Base-by-base conservation (phyloP, 2,888 invertebrate genomes). In the Dugesia japonica region DNA sequence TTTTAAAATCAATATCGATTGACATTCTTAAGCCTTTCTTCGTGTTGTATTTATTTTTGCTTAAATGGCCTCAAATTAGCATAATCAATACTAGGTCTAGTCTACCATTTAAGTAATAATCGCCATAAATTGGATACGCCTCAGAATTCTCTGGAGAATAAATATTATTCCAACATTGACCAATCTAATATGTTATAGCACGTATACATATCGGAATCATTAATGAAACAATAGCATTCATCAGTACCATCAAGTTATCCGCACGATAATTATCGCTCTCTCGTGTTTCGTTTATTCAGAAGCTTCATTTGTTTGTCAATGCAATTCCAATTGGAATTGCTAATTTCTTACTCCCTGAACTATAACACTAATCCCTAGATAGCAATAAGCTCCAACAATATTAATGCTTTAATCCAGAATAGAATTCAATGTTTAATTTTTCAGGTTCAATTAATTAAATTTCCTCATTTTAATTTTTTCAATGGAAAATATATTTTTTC, bases 161-260 rank as follows among this genome's bases (percentile, higher is more conserved):
- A n/a, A 56, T 56, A 56, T 56, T 56, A 56, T 56, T 56, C 56
- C 56, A 23, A n/a, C 56, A 56, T 56, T 56, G 20, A n/a, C 56
- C 56, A 56, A 31, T 31, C 56, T 7, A 13, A 20, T 56, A n/a
- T 7, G 23, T 4, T 4, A n/a, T n/a, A 9, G 7, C 23, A n/a
- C 56, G 56, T n/a, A 23, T 56, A n/a, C 23, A n/a, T 56, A 56
- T 56, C 56, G 56, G 56, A 56, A 56, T 56, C 56, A 56, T 23
- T 56, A 56, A 56, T 56, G 56, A 56, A 56, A 56, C 56, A 56
- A 56, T 56, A 56, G 56, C 56, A 56, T 56, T 56, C 56, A 56
- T 56, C 56, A 56, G 56, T 13, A 56, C 56, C 56, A 56, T 56
- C 56, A 23, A 56, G 20, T 23, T 56, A 56, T 56, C 56, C 56